These are phyloP conservation scores for Hyperoodon ampullatus DNA, from an alignment of 2,113 vertebrate species.

Conservation along the genomic window DNA sequence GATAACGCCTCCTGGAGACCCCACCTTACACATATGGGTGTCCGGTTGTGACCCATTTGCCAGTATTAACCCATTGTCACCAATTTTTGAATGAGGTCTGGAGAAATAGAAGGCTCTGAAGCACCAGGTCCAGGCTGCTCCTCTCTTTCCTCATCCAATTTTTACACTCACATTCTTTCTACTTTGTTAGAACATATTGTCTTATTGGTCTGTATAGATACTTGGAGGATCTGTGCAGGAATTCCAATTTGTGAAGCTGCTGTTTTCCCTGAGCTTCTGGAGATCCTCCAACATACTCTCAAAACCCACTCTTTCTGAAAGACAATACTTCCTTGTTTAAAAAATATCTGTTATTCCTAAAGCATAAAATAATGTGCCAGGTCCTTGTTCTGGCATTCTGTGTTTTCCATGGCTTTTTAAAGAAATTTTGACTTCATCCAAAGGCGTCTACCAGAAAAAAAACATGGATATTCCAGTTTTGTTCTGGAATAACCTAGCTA, in stretches of 20 bases:
- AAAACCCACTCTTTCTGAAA: background rate
- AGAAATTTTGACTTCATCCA: background rate
- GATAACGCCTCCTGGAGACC: background rate
- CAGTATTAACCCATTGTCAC: background rate
- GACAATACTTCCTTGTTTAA: background rate
- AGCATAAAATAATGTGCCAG: background rate
- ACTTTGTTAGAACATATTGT: background rate
- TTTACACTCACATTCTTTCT: background rate
- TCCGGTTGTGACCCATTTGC: background rate
- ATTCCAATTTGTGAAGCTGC: background rate
- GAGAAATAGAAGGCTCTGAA: background rate
- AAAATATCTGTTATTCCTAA: background rate
- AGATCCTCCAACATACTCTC: background rate
- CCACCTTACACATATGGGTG: fast-evolving
- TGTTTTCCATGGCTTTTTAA: background rate
- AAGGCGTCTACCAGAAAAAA: background rate
- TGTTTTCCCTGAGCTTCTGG: background rate
- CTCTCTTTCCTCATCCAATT: background rate
- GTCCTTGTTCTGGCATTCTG: background rate
- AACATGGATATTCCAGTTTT: background rate
- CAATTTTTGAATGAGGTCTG: background rate
- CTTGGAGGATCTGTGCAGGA: background rate
- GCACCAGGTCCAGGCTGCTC: background rate
- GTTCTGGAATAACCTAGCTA: background rate
- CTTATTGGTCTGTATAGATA: background rate